A percentile compares a stretch with the other conserved stretches of the same genome.
Conservation (phyloP, 2,797 vertebrate genomes). For the Lagocephalus sceleratus region DNA sequence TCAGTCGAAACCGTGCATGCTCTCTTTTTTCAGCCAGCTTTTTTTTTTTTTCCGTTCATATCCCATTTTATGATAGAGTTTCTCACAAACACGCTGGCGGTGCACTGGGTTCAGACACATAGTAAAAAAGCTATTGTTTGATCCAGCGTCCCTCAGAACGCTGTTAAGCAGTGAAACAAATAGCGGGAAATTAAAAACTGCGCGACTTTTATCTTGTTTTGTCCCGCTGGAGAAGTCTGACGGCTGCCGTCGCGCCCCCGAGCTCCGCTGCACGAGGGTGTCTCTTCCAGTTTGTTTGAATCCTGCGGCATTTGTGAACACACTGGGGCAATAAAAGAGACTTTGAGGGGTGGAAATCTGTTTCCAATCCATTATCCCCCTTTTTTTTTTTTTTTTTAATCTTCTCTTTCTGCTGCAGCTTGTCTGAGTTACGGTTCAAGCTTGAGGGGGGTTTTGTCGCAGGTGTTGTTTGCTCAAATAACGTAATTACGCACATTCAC, state of each 20-base stretch:
- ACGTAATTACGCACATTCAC: slow-evolving; percentile 22
- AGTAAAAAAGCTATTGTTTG: slow-evolving; percentile 75
- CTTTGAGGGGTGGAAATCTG: slow-evolving; percentile 42
- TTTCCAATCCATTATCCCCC: slow-evolving; percentile 56
- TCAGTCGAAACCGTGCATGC: slow-evolving; percentile 71
- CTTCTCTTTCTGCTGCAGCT: slow-evolving; percentile 40
- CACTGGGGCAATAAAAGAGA: slow-evolving; percentile 55
- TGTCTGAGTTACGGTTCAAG: slow-evolving; percentile 22
- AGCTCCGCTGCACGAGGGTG: slow-evolving; percentile 34
- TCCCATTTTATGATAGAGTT: slow-evolving; percentile 77
- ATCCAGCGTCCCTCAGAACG: slow-evolving; percentile 65
- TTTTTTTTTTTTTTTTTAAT: slow-evolving; percentile 49
- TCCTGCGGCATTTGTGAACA: slow-evolving; percentile 54
- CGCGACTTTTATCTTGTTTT: slow-evolving; percentile 68
- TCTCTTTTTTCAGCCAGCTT: slow-evolving; percentile 29
- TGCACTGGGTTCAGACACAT: slow-evolving; percentile 73
- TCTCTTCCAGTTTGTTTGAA: slow-evolving; percentile 51
- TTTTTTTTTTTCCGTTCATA: slow-evolving; percentile 76
- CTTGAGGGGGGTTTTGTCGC: slow-evolving; percentile 8
- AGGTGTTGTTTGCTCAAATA: slow-evolving; percentile 14
- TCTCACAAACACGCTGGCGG: slow-evolving; percentile 74
- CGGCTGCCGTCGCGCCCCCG: slow-evolving; percentile 57
- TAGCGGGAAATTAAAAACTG: slow-evolving; percentile 68
- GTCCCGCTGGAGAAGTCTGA: slow-evolving; percentile 59
- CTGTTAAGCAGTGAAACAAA: slow-evolving; percentile 68